phyloP scores from a whole-genome alignment of 2,888 invertebrate species.

The Noctua pronuba region DNA sequence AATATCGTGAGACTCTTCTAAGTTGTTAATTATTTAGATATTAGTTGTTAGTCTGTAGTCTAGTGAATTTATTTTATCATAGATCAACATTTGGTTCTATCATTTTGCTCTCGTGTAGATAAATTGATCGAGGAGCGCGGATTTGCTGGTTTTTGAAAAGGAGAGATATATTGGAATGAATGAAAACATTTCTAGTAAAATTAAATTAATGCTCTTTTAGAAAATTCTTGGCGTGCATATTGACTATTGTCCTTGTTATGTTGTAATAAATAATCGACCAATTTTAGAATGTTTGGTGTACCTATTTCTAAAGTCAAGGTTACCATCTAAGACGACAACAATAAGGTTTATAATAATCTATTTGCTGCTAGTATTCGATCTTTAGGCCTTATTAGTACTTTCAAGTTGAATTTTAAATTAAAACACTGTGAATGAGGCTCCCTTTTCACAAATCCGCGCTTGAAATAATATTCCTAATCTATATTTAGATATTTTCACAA shows the following conservation, averaged over 20 bases:
- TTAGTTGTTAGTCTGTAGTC: slow-evolving; percentile 74
- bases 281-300: background rate
- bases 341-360: slow-evolving; percentile 4
- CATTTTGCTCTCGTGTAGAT: slow-evolving; percentile 61
- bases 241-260: slow-evolving; percentile 4
- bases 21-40: slow-evolving; percentile 72
- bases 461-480: slow-evolving; percentile 62
- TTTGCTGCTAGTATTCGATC: slow-evolving; percentile 4
- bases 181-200: slow-evolving; percentile 2
- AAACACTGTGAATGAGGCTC: background rate
- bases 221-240: background rate
- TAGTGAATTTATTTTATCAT: slow-evolving; percentile 78
- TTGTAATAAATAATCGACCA: slow-evolving; percentile 29
- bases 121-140: slow-evolving; percentile 60
- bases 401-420: slow-evolving; percentile 12
- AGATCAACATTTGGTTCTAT: slow-evolving; percentile 72
- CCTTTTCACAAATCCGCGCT: slow-evolving; percentile 62
- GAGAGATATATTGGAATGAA: slow-evolving; percentile 8
- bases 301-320: background rate
- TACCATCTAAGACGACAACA: background rate
- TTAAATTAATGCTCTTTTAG: slow-evolving; percentile 8
- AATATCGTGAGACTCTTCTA: slow-evolving; percentile 70
- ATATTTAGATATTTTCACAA: slow-evolving; percentile 62
- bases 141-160: slow-evolving; percentile 47
- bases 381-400: slow-evolving; percentile 10